Conservation (phyloP, 1,140 invertebrate genomes). For the Panulirus ornatus region DNA sequence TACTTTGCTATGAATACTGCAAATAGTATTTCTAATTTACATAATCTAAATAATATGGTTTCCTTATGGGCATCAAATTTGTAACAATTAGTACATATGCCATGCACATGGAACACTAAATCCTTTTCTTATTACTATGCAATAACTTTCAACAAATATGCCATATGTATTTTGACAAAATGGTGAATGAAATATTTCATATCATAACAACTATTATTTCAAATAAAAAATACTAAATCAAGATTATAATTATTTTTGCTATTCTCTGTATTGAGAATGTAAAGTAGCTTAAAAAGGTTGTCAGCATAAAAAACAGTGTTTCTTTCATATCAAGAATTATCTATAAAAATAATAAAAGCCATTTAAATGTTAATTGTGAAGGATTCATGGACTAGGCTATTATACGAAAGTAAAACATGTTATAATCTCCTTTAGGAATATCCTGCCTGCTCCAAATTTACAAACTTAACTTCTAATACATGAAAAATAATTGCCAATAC, state of each 20-base stretch:
- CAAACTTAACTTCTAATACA: no score
- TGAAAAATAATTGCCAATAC: no score
- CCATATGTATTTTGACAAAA: no score
- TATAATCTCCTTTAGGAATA: no score
- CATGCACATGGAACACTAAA: background rate
- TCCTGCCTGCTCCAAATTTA: no score
- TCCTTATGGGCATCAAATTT: background rate
- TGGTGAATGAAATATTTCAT: no score
- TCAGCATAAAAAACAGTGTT: background rate
- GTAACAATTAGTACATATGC: background rate
- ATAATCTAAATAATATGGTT: background rate
- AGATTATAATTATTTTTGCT: background rate
- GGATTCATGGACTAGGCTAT: no score
- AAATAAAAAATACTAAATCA: background rate
- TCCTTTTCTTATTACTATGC: no score
- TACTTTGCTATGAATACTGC: background rate
- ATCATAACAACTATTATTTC: no score
- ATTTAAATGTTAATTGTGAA: no score
- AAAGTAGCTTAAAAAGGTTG: background rate
- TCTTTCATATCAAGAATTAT: background rate
- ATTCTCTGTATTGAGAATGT: background rate
- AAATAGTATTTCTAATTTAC: background rate
- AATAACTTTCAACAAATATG: no score
- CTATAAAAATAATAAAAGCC: background rate
- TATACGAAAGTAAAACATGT: no score